These are phyloP conservation scores for Cynopterus brachyotis DNA, from an alignment of 2,113 vertebrate species.

Conservation along the genomic window DNA sequence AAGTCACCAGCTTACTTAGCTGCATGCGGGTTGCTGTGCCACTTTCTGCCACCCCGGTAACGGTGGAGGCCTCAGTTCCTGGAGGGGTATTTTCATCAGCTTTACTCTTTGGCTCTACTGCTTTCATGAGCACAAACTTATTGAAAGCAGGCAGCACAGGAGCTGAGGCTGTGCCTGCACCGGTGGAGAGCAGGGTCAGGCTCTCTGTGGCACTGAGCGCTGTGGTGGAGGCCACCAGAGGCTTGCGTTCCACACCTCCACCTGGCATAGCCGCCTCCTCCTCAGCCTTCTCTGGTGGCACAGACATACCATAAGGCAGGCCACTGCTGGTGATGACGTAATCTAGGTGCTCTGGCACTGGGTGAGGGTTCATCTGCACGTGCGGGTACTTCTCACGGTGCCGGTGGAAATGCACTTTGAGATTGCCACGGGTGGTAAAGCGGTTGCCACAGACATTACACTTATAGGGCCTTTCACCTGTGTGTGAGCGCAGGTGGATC, in stretches of 20 bases:
- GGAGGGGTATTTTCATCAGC: constrained; percentile 83
- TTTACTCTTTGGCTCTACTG: constrained; percentile 79
- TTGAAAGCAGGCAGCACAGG: constrained; percentile 79
- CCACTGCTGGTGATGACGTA: constrained; percentile 82
- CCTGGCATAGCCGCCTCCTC: constrained; percentile 53
- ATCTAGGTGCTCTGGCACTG: constrained; percentile 83
- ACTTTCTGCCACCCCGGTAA: constrained; percentile 61
- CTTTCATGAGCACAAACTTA: constrained; percentile 84
- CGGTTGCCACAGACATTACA: constrained; percentile 95
- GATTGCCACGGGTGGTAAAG: constrained; percentile 94
- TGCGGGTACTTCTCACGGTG: constrained; percentile 94
- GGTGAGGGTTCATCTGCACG: constrained; percentile 92
- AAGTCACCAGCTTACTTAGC: constrained; percentile 83
- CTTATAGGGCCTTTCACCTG: constrained; percentile 94
- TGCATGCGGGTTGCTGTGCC: constrained; percentile 76
- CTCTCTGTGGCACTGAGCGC: constrained; percentile 77
- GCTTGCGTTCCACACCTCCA: constrained; percentile 75
- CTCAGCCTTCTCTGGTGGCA: constrained; percentile 77
- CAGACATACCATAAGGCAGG: constrained; percentile 82
- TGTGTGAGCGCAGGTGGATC: constrained; percentile 95
- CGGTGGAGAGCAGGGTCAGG: constrained; percentile 70
- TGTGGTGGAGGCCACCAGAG: constrained; percentile 71
- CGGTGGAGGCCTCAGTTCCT: constrained; percentile 68
- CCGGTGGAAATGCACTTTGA: constrained; percentile 94
- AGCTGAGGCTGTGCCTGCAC: constrained; percentile 29